phyloP scores from a whole-genome alignment of 2,888 invertebrate species.

The Limnephilus rhombicus region DNA sequence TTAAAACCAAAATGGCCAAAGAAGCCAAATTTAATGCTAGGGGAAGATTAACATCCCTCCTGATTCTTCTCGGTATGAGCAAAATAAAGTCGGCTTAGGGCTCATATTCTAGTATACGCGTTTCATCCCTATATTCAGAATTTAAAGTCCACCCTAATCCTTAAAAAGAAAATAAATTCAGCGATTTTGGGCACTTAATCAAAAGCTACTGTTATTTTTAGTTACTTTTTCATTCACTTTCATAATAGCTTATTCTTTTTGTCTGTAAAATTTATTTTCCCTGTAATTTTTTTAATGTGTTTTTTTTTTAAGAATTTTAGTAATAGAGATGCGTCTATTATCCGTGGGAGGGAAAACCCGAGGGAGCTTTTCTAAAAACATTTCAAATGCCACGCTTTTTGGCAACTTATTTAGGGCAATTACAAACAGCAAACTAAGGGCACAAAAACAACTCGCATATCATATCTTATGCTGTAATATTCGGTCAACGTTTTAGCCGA shows the following conservation, averaged over 20 bases:
- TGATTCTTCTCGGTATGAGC: conserved; percentile 26
- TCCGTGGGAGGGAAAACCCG: neutral
- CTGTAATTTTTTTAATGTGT: neutral
- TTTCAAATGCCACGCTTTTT: conserved; percentile 25
- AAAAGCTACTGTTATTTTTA: neutral
- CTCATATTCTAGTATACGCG: neutral
- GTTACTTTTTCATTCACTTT: neutral
- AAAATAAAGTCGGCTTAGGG: neutral
- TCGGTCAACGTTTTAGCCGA: conserved; percentile 17
- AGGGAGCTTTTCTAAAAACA: conserved; percentile 18
- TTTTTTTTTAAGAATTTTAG: neutral
- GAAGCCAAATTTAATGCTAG: conserved; percentile 4
- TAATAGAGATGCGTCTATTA: conserved; percentile 16
- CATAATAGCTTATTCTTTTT: neutral
- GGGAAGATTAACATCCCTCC: conserved; percentile 49
- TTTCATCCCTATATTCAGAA: conserved; percentile 1
- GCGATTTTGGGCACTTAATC: neutral
- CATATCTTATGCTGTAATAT: conserved; percentile 39
- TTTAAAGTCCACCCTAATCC: neutral
- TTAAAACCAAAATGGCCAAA: neutral
- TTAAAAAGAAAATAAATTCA: neutral
- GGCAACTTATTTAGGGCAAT: conserved; percentile 48
- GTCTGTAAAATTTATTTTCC: neutral
- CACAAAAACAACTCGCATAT: conserved; percentile 47
- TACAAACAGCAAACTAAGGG: conserved; percentile 49